Conservation (phyloP, 30 jellyfish, hydroid and myxozoan genomes). For the Chrysaora quinquecirrha region DNA sequence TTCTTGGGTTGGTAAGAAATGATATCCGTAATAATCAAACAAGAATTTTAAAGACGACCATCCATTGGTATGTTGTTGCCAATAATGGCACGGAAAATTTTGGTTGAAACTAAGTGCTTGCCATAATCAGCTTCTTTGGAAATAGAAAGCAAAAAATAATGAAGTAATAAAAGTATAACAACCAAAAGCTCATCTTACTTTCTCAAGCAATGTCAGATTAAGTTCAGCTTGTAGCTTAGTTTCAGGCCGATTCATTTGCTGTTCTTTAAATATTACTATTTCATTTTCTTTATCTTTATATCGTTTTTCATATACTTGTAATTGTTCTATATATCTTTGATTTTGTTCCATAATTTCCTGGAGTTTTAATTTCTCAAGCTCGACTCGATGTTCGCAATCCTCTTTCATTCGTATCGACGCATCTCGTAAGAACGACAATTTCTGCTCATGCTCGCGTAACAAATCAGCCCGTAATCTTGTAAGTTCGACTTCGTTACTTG, state of each 20-base stretch:
- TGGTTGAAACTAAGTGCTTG: no score
- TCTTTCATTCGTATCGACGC: conserved; percentile 93
- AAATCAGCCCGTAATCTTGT: conserved; percentile 60
- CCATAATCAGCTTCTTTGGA: no score
- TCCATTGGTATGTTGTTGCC: no score
- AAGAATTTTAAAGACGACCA: no score
- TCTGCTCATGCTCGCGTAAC: conserved; percentile 75
- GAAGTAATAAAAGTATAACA: neutral
- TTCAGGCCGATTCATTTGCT: conserved; percentile 80
- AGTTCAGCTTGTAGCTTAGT: conserved; percentile 91
- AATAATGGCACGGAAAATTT: no score
- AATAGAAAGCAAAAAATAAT: neutral
- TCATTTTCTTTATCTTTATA: conserved; percentile 83
- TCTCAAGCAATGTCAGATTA: conserved; percentile 72
- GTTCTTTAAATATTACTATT: conserved; percentile 52
- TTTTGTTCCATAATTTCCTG: conserved; percentile 48
- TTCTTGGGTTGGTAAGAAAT: no score
- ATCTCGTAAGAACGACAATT: conserved; percentile 73
- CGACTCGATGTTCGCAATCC: conserved; percentile 85
- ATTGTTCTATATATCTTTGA: conserved; percentile 69
- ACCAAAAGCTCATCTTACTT: conserved; percentile 64
- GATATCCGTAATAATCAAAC: neutral
- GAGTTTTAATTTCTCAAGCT: conserved; percentile 67
- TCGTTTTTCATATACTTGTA: conserved; percentile 64
- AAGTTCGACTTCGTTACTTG: conserved; percentile 67